Evolutionary conservation across 2,113 vertebrate species (phyloP).

Genomic region (Xenotilapia caudafasciata): DNA sequence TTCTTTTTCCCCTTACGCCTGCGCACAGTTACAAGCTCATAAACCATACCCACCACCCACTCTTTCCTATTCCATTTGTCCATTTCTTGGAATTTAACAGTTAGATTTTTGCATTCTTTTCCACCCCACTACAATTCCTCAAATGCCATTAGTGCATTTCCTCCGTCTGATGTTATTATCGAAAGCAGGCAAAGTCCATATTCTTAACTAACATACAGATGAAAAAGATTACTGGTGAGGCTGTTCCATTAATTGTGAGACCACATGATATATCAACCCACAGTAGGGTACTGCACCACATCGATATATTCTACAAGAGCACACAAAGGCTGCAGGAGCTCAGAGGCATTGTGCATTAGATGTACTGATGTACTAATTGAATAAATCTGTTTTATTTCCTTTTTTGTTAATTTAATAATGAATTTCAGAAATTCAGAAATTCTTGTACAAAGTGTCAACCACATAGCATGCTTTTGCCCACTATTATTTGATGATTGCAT

Average conservation of each 20-base stretch:
- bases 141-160: background rate
- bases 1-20: background rate
- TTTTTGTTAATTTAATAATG: background rate
- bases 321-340: constrained; percentile 15
- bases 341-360: background rate
- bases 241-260: constrained; percentile 61
- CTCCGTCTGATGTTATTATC: background rate
- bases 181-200: constrained; percentile 7
- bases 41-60: background rate
- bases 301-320: constrained; percentile 45
- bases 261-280: constrained; percentile 56
- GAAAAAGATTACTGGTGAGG: constrained; percentile 45
- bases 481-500: constrained; percentile 50
- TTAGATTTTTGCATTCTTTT: background rate
- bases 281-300: constrained; percentile 58
- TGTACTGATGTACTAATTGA: constrained; percentile 1
- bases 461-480: background rate
- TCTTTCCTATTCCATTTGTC: background rate
- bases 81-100: background rate
- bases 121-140: background rate
- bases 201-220: constrained; percentile 38
- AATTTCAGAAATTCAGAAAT: background rate
- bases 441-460: background rate
- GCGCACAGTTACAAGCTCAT: background rate
- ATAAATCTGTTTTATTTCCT: background rate